A percentile compares a stretch with the other conserved stretches of the same genome.
Evolutionary conservation across 2,113 vertebrate genomes (phyloP).

Genomic region (Channa maculata): DNA sequence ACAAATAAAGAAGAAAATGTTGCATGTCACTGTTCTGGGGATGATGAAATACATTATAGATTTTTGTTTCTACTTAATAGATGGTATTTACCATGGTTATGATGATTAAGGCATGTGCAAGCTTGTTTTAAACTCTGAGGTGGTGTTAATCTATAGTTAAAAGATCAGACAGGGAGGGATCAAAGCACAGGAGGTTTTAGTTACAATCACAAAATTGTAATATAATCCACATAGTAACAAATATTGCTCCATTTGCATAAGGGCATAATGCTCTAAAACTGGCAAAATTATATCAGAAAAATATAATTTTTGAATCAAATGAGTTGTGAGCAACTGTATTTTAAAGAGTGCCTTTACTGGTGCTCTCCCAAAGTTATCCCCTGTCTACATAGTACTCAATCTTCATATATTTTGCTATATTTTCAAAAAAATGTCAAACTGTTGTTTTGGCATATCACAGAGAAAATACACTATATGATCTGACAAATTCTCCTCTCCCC

Average conservation of each 20-base stretch:
- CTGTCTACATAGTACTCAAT: constrained; percentile 50
- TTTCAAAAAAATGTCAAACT: constrained; percentile 74
- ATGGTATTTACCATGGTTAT: constrained; percentile 39
- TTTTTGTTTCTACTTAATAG: constrained; percentile 40
- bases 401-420: constrained; percentile 66
- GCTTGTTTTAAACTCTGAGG: constrained; percentile 47
- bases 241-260: constrained; percentile 23
- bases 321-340: constrained; percentile 17
- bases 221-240: constrained; percentile 58
- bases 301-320: constrained; percentile 20
- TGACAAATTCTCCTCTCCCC: constrained; percentile 28
- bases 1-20: background rate
- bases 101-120: constrained; percentile 25
- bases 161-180: constrained; percentile 72
- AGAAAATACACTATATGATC: constrained; percentile 40
- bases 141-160: constrained; percentile 57
- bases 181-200: constrained; percentile 65
- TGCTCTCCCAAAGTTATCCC: constrained; percentile 37
- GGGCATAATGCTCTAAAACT: constrained; percentile 21
- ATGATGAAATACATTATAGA: constrained; percentile 26
- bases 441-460: constrained; percentile 70
- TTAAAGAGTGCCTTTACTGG: constrained; percentile 38
- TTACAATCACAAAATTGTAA: constrained; percentile 48
- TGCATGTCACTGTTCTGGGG: background rate
- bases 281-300: constrained; percentile 14